These are phyloP conservation scores for Porites lobata DNA, from an alignment of 92 coral and sea anemone species.

Conservation along the genomic window DNA sequence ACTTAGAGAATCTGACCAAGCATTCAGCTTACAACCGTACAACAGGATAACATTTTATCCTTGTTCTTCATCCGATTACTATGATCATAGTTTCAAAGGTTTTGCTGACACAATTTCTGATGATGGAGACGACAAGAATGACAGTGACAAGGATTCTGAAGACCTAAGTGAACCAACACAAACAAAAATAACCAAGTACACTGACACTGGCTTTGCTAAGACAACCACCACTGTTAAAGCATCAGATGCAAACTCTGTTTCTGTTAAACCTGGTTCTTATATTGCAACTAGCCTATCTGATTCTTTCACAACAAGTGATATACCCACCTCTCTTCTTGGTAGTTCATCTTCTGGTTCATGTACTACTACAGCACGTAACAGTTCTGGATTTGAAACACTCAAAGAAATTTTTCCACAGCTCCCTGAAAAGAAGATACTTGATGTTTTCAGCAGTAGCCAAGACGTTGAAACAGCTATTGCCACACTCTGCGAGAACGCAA, in stretches of 20 bases:
- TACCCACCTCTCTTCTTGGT: background rate
- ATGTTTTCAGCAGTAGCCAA: slow-evolving; percentile 41
- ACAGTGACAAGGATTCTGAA: too few species aligned
- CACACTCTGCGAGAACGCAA: slow-evolving; percentile 65
- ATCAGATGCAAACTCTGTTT: slow-evolving; percentile 33
- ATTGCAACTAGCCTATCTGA: slow-evolving; percentile 7
- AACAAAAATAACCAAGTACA: slow-evolving; percentile 51
- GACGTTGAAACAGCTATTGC: slow-evolving; percentile 65
- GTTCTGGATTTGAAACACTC: slow-evolving; percentile 26
- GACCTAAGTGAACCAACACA: too few species aligned
- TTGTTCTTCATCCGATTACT: slow-evolving; percentile 56
- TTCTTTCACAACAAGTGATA: slow-evolving; percentile 30
- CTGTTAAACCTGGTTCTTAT: slow-evolving; percentile 21
- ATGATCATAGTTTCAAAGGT: slow-evolving; percentile 33
- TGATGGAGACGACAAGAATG: too few species aligned
- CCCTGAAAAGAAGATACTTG: slow-evolving; percentile 48
- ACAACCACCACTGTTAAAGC: slow-evolving; percentile 24
- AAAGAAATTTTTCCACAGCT: slow-evolving; percentile 64
- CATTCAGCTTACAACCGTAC: slow-evolving; percentile 63
- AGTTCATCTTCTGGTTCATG: slow-evolving; percentile 14
- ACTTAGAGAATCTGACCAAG: slow-evolving; percentile 58
- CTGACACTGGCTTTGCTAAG: slow-evolving; percentile 14
- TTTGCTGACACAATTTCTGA: slow-evolving; percentile 17
- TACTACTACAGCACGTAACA: slow-evolving; percentile 10
- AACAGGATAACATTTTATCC: slow-evolving; percentile 62